Percentiles rank a stretch among this genome's conserved stretches.
phyloP scores from a whole-genome alignment of 2,113 vertebrate genomes.

The Leptosomus discolor region DNA sequence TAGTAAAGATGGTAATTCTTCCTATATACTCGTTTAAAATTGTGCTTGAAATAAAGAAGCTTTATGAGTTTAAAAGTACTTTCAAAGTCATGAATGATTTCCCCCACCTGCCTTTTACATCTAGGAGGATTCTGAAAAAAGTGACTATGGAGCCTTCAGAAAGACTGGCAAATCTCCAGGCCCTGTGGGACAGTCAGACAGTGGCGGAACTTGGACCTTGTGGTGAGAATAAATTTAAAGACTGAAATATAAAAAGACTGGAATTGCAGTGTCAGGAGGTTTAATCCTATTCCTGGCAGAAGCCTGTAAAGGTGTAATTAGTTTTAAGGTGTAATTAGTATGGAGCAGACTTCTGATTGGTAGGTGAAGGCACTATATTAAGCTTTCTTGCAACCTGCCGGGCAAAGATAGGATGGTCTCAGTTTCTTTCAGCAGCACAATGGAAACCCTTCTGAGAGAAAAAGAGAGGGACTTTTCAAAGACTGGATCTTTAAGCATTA shows the following conservation, averaged over 20 bases:
- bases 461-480: slow-evolving; percentile 26
- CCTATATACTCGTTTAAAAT: not conserved
- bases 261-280: slow-evolving; percentile 28
- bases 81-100: not conserved
- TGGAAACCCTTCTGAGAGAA: not conserved
- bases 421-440: not conserved
- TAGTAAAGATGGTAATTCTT: not conserved
- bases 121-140: slow-evolving; percentile 93
- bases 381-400: not conserved
- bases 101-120: not conserved
- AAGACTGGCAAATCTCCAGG: slow-evolving; percentile 84
- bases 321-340: slow-evolving; percentile 67
- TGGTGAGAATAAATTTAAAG: slow-evolving; percentile 78
- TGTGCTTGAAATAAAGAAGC: not conserved
- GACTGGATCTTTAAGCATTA: not conserved
- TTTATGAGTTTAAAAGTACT: not conserved
- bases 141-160: slow-evolving; percentile 91
- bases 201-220: slow-evolving; percentile 91
- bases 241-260: slow-evolving; percentile 19
- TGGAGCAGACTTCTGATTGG: slow-evolving; percentile 33
- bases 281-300: slow-evolving; percentile 57
- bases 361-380: slow-evolving; percentile 60
- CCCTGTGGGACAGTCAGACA: slow-evolving; percentile 90
- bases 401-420: not conserved
- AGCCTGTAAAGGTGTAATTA: slow-evolving; percentile 66